Evolutionary conservation across 2,113 vertebrate species (phyloP).

Genomic region (Alethe castanea): DNA sequence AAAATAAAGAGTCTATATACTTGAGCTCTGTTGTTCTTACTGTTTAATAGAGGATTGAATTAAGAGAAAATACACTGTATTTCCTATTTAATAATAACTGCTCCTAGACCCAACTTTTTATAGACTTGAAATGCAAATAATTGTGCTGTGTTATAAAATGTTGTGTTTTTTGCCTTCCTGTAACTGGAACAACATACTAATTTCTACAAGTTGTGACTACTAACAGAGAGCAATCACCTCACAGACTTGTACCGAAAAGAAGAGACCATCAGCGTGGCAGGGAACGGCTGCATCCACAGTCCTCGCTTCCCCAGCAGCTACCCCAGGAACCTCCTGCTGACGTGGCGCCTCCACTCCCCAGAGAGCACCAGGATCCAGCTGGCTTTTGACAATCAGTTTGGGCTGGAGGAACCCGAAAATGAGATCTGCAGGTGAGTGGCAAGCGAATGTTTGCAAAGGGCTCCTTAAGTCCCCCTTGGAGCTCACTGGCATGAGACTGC

Average conservation of each 20-base stretch:
- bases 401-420: slow-evolving; percentile 92
- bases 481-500: not conserved
- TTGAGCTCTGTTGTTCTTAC: not conserved
- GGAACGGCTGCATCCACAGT: slow-evolving; percentile 85
- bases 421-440: slow-evolving; percentile 89
- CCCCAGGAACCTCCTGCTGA: slow-evolving; percentile 91
- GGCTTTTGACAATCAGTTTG: slow-evolving; percentile 90
- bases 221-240: slow-evolving; percentile 94
- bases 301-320: slow-evolving; percentile 94
- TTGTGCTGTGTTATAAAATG: slow-evolving; percentile 66
- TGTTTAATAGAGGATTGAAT: not conserved
- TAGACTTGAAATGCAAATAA: slow-evolving; percentile 6
- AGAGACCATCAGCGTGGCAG: slow-evolving; percentile 84
- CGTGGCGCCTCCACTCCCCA: slow-evolving; percentile 87
- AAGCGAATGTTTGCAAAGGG: not conserved
- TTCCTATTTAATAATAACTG: not conserved
- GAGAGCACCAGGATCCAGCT: slow-evolving; percentile 87
- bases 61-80: not conserved
- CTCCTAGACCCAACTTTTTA: not conserved
- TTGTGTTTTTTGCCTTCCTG: slow-evolving; percentile 70
- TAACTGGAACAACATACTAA: slow-evolving; percentile 84
- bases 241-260: slow-evolving; percentile 95
- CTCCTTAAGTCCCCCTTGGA: not conserved
- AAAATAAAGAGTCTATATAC: not conserved
- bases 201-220: slow-evolving; percentile 89